Percentiles rank a stretch among this genome's conserved stretches.
Conservation (phyloP, 30 jellyfish, hydroid and myxozoan species). For the Turritopsis dohrnii region DNA sequence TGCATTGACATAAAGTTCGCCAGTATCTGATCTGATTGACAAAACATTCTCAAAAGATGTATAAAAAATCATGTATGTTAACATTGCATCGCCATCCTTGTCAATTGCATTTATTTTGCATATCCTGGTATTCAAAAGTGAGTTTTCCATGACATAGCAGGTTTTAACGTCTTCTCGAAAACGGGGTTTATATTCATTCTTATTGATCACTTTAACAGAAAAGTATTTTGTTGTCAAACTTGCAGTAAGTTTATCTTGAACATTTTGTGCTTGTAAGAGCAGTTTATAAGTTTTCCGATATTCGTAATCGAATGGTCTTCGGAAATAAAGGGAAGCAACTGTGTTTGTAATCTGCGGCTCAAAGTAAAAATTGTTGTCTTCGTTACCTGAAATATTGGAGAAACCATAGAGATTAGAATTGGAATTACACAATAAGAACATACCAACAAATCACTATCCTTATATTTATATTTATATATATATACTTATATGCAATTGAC, state of each 20-base stretch:
- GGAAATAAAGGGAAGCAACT: neutral
- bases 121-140: neutral
- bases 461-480: too few relatives aligned
- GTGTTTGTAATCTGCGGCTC: neutral
- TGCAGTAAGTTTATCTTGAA: neutral
- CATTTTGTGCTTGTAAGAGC: neutral
- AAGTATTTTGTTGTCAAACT: slow-evolving; percentile 2
- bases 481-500: too few relatives aligned
- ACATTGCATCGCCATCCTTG: neutral
- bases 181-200: neutral
- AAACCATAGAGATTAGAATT: neutral
- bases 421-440: neutral
- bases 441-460: neutral
- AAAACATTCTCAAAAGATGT: neutral
- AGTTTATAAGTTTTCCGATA: neutral
- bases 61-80: neutral
- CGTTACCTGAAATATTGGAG: neutral
- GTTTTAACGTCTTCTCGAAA: neutral
- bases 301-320: slow-evolving; percentile 4
- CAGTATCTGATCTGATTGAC: neutral
- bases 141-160: neutral
- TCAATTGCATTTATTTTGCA: neutral
- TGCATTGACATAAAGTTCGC: neutral
- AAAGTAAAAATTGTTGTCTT: neutral
- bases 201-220: neutral